Base-by-base conservation (phyloP, 2,888 invertebrate genomes). In the Ectemnius cavifrons region DNA sequence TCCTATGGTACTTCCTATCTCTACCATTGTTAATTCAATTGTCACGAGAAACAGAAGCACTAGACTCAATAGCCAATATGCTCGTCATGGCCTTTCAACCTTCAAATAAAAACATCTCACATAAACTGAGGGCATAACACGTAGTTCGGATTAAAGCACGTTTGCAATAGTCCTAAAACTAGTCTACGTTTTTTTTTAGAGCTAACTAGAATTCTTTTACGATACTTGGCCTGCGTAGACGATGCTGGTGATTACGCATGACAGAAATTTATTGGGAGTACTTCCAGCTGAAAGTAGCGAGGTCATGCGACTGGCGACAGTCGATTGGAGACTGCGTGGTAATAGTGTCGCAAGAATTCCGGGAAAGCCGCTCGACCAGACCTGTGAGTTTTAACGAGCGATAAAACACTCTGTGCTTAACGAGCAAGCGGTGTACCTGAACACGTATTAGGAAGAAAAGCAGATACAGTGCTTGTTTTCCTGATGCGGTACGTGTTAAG, bases 241-340 rank as follows among this genome's bases (percentile, higher is more conserved):
- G 37, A 37, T 37, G 37, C 37, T 75, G 74, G 73, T 73, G 47
- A 73, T 85, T 83, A 84, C 83, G 80, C 79, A 79, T 80, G 79
- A 83, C 84, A 78, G 82, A 84, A 84, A 86, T 85, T 86, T 84
- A 85, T 85, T 77, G 57, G 75, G 70, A 62, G 56, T 52, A 46
- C 20, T 57, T 64, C 49, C 67, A 63, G 8, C 8, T 37, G 37
- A 37, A 37, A 37, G 37, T 11, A 37, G 37, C 16, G 1, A 52
- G n/a, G 14, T 52, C 52, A 11, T 13, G 16, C n/a, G 13, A 14
- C 52, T 52, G 52, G 52, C 52, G 6, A 52, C 16, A 16, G 1
- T 52, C 5, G 16, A 14, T 52, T 52, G 52, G 16, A 5, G 52
- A 52, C 14, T 5, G 2, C 14, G 37, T 6, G 1, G 37, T 37